Evolutionary conservation across 2,113 vertebrate genomes (phyloP).

Genomic region (Bagarius yarrelli): DNA sequence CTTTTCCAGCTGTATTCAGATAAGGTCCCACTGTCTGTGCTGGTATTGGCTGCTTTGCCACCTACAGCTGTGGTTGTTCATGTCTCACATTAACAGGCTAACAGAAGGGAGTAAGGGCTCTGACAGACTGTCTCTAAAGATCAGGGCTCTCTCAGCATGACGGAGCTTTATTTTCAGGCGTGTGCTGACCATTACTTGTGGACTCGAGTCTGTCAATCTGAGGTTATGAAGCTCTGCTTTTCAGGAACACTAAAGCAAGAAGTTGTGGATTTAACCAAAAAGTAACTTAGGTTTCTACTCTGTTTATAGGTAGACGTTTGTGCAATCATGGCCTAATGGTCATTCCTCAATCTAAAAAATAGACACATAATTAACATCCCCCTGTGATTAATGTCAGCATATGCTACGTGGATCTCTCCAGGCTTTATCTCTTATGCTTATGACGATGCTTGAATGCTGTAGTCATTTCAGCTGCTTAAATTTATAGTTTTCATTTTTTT

Average conservation of each 20-base stretch:
- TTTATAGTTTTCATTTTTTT: constrained; percentile 19
- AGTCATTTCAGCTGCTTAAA: background rate
- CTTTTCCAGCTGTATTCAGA: background rate
- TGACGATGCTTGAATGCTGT: background rate
- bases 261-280: constrained; percentile 1
- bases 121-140: constrained; percentile 34
- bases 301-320: constrained; percentile 11
- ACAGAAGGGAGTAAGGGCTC: constrained; percentile 8
- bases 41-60: background rate
- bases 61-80: background rate
- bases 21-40: background rate
- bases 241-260: background rate
- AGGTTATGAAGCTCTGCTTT: background rate
- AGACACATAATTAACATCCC: background rate
- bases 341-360: constrained; percentile 30
- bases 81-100: constrained; percentile 28
- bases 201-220: constrained; percentile 6
- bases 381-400: constrained; percentile 9
- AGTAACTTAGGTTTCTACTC: background rate
- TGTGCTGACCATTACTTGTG: constrained; percentile 18
- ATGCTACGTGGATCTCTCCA: background rate
- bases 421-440: background rate
- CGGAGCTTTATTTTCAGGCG: background rate
- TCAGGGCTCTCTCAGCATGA: background rate
- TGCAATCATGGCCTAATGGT: constrained; percentile 18